Conservation (phyloP, 2,113 vertebrate species). For the Nannobrachium achirus region DNA sequence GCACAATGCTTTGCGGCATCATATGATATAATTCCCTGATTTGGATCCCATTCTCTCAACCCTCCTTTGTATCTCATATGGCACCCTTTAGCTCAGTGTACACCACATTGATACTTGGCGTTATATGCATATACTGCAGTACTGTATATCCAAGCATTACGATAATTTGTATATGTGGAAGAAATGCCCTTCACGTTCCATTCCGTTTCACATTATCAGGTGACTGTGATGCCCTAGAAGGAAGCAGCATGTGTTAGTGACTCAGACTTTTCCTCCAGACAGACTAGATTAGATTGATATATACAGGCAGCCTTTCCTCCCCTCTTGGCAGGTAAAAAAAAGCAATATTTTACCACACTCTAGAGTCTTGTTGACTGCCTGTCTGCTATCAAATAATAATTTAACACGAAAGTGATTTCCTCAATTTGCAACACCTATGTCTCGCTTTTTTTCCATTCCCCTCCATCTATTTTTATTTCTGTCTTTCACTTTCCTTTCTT, state of each 20-base stretch:
- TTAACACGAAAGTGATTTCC: conserved; percentile 19
- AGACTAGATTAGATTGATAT: conserved; percentile 29
- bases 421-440: not conserved
- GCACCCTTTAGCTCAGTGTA: not conserved
- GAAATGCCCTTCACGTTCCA: too few relatives aligned
- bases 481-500: conserved; percentile 9
- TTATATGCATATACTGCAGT: too few relatives aligned
- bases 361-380: not conserved
- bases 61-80: not conserved
- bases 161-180: too few relatives aligned
- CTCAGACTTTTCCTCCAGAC: conserved; percentile 3
- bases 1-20: conserved; percentile 18
- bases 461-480: not conserved
- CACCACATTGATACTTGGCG: not conserved
- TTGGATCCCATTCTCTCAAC: conserved; percentile 1
- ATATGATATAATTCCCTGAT: conserved; percentile 31
- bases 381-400: conserved; percentile 35
- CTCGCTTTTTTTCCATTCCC: too few relatives aligned
- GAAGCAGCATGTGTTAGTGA: too few relatives aligned
- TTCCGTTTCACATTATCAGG: too few relatives aligned
- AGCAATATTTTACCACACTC: conserved; percentile 23
- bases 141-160: too few relatives aligned
- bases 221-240: too few relatives aligned
- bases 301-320: not conserved
- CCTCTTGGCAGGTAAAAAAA: conserved; percentile 15